Conservation (phyloP, 2,888 invertebrate species). For the Orthosia incerta region DNA sequence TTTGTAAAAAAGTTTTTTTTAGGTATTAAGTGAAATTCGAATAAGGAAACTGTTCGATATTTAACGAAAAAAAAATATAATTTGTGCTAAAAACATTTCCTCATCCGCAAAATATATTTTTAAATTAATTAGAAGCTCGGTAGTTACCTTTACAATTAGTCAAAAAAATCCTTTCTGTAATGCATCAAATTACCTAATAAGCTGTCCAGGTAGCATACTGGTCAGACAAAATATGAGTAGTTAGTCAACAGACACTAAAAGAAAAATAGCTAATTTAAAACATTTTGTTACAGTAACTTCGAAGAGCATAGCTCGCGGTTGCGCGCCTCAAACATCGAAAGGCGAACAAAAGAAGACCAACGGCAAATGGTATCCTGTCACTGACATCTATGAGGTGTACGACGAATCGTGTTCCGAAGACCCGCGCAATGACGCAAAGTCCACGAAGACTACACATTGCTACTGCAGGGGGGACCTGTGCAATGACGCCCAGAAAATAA, state of each 20-base stretch:
- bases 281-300: conserved; percentile 75
- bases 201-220: neutral
- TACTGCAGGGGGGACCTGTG: conserved; percentile 94
- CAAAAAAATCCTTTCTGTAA: neutral
- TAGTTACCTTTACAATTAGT: neutral
- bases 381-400: conserved; percentile 93
- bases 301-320: conserved; percentile 89
- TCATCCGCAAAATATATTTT: neutral
- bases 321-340: conserved; percentile 93
- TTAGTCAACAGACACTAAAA: neutral
- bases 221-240: too few relatives aligned
- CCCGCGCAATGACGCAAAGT: conserved; percentile 89
- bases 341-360: conserved; percentile 90
- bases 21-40: neutral
- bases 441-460: conserved; percentile 92
- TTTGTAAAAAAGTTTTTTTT: too few relatives aligned
- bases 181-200: neutral
- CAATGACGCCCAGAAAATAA: conserved; percentile 85
- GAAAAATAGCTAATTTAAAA: neutral
- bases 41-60: neutral
- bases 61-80: neutral
- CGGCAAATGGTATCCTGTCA: conserved; percentile 91
- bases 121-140: neutral
- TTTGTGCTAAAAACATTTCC: neutral
- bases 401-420: conserved; percentile 92